These are phyloP conservation scores for Telmatochromis sp. DNA, from an alignment of 2,113 vertebrate species.

Conservation along the genomic window DNA sequence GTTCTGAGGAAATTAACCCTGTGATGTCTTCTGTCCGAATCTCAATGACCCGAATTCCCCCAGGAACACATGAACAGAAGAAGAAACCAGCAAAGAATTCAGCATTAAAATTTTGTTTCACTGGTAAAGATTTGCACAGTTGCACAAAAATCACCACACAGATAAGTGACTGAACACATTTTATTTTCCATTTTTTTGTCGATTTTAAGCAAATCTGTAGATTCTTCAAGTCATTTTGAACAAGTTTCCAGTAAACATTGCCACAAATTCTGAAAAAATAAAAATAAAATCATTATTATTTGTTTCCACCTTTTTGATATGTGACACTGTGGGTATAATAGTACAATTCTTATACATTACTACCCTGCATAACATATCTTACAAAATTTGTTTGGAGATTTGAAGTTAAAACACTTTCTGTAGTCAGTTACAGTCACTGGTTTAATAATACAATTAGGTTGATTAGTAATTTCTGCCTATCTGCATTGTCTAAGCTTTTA, in stretches of 20 bases:
- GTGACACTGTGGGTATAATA: background rate
- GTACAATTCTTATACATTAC: background rate
- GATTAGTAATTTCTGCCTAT: background rate
- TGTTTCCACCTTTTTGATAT: background rate
- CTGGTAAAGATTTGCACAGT: background rate
- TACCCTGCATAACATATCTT: background rate
- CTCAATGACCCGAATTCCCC: background rate
- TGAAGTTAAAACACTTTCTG: background rate
- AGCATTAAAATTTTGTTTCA: background rate
- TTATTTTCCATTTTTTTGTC: background rate
- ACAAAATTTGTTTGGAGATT: background rate
- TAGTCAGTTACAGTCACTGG: background rate
- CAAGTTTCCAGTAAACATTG: constrained; percentile 69
- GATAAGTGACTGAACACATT: background rate
- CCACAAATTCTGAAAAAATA: constrained; percentile 61
- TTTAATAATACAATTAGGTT: background rate
- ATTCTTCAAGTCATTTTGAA: constrained; percentile 65
- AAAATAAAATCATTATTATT: background rate
- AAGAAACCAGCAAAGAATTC: background rate
- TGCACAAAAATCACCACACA: background rate
- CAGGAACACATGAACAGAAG: background rate
- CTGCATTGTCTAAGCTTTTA: background rate
- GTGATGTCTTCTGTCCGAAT: constrained; percentile 4
- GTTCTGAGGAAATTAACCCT: constrained; percentile 67
- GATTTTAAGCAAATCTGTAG: background rate